These are phyloP conservation scores for Synaphobranchus kaupii DNA, from an alignment of 2,797 vertebrate genomes.

Conservation along the genomic window DNA sequence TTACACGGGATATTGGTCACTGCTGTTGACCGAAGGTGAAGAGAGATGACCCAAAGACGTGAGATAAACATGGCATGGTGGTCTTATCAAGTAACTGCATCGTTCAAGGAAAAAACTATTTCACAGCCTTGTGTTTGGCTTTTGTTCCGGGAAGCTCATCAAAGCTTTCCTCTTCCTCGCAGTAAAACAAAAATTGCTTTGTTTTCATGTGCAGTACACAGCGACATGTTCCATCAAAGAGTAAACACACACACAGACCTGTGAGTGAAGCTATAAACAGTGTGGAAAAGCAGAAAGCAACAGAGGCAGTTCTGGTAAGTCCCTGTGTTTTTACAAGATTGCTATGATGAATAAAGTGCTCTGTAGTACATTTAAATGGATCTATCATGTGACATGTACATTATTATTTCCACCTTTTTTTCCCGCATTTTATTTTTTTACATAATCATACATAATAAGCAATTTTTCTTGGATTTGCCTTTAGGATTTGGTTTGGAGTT, in stretches of 20 bases:
- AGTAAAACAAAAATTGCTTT: background rate
- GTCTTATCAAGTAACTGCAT: background rate
- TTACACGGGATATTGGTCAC: background rate
- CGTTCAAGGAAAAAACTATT: background rate
- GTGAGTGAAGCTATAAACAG: slow-evolving; percentile 16
- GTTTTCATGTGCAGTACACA: background rate
- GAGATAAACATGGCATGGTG: slow-evolving; percentile 6
- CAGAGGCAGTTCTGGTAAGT: background rate
- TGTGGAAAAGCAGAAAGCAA: background rate
- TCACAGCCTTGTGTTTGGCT: background rate
- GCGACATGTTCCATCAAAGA: background rate
- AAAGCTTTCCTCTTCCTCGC: slow-evolving; percentile 21
- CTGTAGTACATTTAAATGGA: background rate
- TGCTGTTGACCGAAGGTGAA: background rate
- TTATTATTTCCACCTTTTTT: background rate
- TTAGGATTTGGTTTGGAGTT: no score
- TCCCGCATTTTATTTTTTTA: background rate
- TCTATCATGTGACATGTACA: background rate
- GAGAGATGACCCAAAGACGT: background rate
- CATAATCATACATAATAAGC: no score
- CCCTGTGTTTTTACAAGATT: background rate
- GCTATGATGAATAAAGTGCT: background rate
- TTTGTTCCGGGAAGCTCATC: slow-evolving; percentile 23
- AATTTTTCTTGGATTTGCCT: no score
- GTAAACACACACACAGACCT: slow-evolving; percentile 22